Conservation (phyloP, 2,113 vertebrate genomes). For the Jacana jacana region DNA sequence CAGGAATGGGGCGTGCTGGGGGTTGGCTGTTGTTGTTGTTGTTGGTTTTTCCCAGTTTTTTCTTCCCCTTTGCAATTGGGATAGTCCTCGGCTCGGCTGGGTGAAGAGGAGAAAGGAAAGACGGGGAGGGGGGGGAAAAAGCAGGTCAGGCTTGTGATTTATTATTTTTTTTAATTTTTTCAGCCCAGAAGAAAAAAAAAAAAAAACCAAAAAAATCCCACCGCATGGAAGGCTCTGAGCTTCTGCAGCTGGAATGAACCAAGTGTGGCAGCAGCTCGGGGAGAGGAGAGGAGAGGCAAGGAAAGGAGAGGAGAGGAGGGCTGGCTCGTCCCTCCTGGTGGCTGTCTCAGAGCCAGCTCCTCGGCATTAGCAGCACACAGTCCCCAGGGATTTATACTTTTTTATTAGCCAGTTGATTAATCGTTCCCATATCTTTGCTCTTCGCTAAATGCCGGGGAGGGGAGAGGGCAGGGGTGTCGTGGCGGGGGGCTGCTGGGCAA, state of each 20-base stretch:
- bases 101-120: constrained; percentile 17
- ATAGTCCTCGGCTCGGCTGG: constrained; percentile 47
- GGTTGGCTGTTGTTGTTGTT: not conserved
- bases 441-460: not conserved
- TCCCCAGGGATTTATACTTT: constrained; percentile 53
- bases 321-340: constrained; percentile 58
- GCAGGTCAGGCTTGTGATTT: constrained; percentile 70
- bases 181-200: constrained; percentile 73
- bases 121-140: not conserved
- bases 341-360: constrained; percentile 58
- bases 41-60: not conserved
- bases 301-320: constrained; percentile 44
- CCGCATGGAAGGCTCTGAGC: constrained; percentile 84
- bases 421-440: not conserved
- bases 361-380: constrained; percentile 20
- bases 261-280: constrained; percentile 79
- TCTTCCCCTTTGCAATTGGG: constrained; percentile 21
- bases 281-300: constrained; percentile 55
- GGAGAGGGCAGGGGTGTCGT: not conserved
- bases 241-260: constrained; percentile 93
- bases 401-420: constrained; percentile 52
- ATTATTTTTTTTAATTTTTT: constrained; percentile 62
- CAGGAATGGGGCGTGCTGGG: not conserved
- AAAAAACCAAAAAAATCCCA: constrained; percentile 89
- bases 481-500: not conserved